Conservation (phyloP, 2,797 vertebrate genomes). For the Bovichtus variegatus region DNA sequence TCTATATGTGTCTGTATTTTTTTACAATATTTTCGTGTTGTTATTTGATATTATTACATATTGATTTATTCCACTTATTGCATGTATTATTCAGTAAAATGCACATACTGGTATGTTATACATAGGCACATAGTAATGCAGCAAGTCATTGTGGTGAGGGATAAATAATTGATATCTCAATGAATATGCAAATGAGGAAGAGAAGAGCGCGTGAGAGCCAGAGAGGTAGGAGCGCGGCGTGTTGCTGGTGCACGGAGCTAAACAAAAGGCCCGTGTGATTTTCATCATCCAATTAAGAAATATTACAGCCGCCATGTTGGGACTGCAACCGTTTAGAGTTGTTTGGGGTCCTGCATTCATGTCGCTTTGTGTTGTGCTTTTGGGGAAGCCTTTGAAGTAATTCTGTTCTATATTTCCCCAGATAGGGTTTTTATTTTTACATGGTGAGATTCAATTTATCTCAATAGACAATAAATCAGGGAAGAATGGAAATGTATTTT, state of each 20-base stretch:
- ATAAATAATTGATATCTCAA: slow-evolving; percentile 90
- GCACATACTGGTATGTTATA: slow-evolving; percentile 68
- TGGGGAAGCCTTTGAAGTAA: slow-evolving; percentile 80
- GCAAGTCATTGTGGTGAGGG: slow-evolving; percentile 74
- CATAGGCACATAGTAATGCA: slow-evolving; percentile 76
- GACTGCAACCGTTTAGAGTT: slow-evolving; percentile 73
- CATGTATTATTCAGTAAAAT: slow-evolving; percentile 76
- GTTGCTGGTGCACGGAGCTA: slow-evolving; percentile 61
- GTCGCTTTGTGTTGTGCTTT: slow-evolving; percentile 67
- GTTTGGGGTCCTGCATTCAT: slow-evolving; percentile 69
- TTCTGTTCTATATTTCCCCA: slow-evolving; percentile 77
- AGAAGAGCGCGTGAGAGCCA: slow-evolving; percentile 46
- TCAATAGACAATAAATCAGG: slow-evolving; percentile 64
- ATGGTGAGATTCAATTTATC: slow-evolving; percentile 63
- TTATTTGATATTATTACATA: slow-evolving; percentile 57
- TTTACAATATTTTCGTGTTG: slow-evolving; percentile 27
- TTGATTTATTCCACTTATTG: slow-evolving; percentile 69
- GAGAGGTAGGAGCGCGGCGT: slow-evolving; percentile 39
- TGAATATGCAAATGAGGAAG: slow-evolving; percentile 87
- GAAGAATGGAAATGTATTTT: slow-evolving; percentile 63
- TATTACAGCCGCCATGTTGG: slow-evolving; percentile 80
- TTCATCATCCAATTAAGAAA: slow-evolving; percentile 82
- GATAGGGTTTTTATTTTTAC: slow-evolving; percentile 74
- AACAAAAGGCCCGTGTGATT: slow-evolving; percentile 83
- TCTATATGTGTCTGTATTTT: slow-evolving; percentile 19